Percentiles rank a stretch among this genome's conserved stretches.
phyloP scores from a whole-genome alignment of 2,888 invertebrate species.

The Nycteola revayana region DNA sequence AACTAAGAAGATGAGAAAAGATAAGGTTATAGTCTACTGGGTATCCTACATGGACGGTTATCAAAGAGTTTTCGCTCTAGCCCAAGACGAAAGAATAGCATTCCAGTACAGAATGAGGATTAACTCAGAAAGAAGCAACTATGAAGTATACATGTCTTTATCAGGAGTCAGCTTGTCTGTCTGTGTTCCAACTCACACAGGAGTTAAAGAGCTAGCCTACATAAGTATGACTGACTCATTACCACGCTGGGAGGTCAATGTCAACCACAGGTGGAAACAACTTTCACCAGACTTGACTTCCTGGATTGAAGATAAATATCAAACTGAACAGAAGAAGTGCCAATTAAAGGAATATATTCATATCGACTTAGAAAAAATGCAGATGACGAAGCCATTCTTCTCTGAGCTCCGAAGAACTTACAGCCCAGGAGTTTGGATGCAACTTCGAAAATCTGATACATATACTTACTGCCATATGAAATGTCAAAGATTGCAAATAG shows the following conservation, averaged over 20 bases:
- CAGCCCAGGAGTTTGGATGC: conserved; percentile 88
- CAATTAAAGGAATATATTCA: conserved; percentile 89
- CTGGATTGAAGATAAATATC: conserved; percentile 92
- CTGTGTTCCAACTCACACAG: conserved; percentile 65
- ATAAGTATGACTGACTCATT: conserved; percentile 85
- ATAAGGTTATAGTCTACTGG: conserved; percentile 91
- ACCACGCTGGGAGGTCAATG: conserved; percentile 91
- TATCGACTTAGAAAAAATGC: conserved; percentile 92
- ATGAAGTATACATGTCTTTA: conserved; percentile 86
- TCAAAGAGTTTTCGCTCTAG: conserved; percentile 88
- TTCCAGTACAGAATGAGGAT: conserved; percentile 81
- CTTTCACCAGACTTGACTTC: conserved; percentile 88
- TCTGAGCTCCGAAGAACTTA: conserved; percentile 88
- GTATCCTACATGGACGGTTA: conserved; percentile 88
- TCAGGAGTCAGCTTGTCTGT: conserved; percentile 86
- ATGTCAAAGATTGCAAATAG: conserved; percentile 86
- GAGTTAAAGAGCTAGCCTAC: conserved; percentile 85
- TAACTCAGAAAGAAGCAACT: conserved; percentile 85
- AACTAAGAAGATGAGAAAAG: conserved; percentile 85
- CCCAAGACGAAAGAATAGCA: conserved; percentile 88
- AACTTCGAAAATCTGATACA: conserved; percentile 86
- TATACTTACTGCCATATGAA: conserved; percentile 85
- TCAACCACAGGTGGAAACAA: conserved; percentile 90
- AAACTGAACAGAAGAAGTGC: conserved; percentile 85
- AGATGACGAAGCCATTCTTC: conserved; percentile 93